Base-by-base conservation (phyloP, 2,888 invertebrate genomes). In the Tolmerus cingulatus region DNA sequence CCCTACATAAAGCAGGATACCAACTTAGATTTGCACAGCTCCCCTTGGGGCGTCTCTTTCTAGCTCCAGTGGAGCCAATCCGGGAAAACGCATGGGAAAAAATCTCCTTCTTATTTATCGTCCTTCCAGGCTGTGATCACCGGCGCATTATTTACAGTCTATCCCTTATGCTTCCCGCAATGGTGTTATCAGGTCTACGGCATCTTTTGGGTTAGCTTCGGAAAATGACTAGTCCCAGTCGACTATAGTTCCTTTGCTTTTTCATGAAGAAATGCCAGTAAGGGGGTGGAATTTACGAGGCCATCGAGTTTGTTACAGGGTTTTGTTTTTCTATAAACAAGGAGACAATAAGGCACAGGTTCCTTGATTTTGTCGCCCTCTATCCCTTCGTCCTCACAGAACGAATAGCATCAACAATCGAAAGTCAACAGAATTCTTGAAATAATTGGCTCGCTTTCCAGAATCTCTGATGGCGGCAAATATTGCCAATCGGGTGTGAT, bases 91-190 rank as follows among this genome's bases (percentile, higher is more conserved):
- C 5, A 23, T 81, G 51, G 23, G 81, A 40, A 51, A 81, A 14
- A 55, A 27, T 23, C 23, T 30, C n/a, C 16, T 8, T 2, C 30
- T 51, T 81, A 51, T 81, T 81, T 81, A 81, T 55, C 81, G 34
- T 27, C 8, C 30, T 81, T 81, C 81, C 81, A 81, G 81, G 34
- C 14, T 81, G 16, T 81, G 81, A 81, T 81, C 55, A 81, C 30
- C 51, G 46, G 81, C 30, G 27, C 46, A 55, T 55, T 51, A 81
- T 30, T 81, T 55, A 81, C 46, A 51, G 55, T 46, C 43, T 34
- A 81, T 81, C 27, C 46, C 81, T 23, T 46, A 8, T 30, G 51
- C 9, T 4, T 5, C 14, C 46, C 51, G 12, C 16, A 37, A n/a
- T 34, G 34, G 76, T 76, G 76, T 76, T 37, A 40, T 78, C 78